Evolutionary conservation across 2,888 invertebrate genomes (phyloP), one percentile per base, ranked within the genome.

Genomic region (Temnothorax unifasciatus): DNA sequence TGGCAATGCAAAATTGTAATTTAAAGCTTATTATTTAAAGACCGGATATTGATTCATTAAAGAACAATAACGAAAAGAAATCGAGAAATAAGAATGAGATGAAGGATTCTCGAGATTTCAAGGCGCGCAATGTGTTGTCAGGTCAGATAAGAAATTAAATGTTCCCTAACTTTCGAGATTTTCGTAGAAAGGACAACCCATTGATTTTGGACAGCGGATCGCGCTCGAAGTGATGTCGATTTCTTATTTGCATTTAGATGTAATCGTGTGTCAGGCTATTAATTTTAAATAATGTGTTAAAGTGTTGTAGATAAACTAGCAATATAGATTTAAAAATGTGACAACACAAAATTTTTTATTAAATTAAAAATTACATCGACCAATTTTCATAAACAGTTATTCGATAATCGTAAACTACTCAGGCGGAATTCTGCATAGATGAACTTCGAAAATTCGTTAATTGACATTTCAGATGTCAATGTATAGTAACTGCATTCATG

Each of bases 191-290:
- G 77, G 81, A 25, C 18, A 44, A 63, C 64, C 68, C 64, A 74
- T 64, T 63, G 68, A 69, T 41, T 44, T 29, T 29, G 29, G 29
- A 29, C n/a, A 18, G 34, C 34, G 34, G 5, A 47, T n/a, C 9
- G 3, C 15, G 15, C 15, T 47, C 15, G 15, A 47, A 47, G 15
- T 86, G 29, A 29, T 29, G 89, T 91, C 92, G 92, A 90, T 91
- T 92, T 92, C 89, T 92, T 91, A 92, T 92, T 92, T 93, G 87
- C 86, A 87, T 85, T 74, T 91, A 88, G 85, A 85, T 87, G 83
- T 91, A 91, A 92, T 92, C 90, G 89, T 64, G 29, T 85, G 25
- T n/a, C n/a, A 63, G 21, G 15, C 5, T 71, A 52, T 74, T 64
- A 64, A 61, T 25, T 57, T 57, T 57, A 13, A 57, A 21, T 21